Percentiles rank a stretch among this genome's conserved stretches.
These are phyloP conservation scores for Chloroceryle aenea DNA, from an alignment of 2,113 vertebrate species.

Conservation along the genomic window DNA sequence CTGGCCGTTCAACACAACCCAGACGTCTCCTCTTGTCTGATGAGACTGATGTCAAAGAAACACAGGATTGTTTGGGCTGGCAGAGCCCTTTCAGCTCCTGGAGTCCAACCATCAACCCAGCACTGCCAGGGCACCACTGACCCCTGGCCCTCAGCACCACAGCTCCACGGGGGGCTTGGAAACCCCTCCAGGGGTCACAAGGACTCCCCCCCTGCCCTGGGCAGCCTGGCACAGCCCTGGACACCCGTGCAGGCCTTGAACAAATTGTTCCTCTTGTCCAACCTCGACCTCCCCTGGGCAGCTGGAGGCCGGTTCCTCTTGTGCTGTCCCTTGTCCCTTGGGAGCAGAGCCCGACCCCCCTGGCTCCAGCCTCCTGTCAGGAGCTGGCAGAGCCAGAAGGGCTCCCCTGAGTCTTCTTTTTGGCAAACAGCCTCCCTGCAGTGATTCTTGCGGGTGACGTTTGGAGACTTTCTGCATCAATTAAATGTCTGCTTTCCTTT, in stretches of 20 bases:
- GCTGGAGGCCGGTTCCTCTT: too few species aligned
- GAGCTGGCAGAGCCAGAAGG: too few species aligned
- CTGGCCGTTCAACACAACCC: rapidly evolving
- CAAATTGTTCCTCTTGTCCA: too few species aligned
- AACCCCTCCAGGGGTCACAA: too few species aligned
- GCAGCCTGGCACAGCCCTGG: too few species aligned
- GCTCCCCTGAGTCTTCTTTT: too few species aligned
- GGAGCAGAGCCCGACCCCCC: too few species aligned
- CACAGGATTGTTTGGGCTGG: not conserved
- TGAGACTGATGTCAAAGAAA: not conserved
- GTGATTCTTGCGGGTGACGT: not conserved
- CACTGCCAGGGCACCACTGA: not conserved
- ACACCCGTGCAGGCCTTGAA: too few species aligned
- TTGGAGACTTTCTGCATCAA: not conserved
- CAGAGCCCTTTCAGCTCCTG: not conserved
- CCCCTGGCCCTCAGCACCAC: not conserved
- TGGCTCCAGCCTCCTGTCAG: too few species aligned
- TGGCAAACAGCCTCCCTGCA: not conserved
- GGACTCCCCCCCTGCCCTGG: too few species aligned
- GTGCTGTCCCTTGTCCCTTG: too few species aligned
- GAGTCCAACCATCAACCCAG: not conserved
- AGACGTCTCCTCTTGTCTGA: not conserved
- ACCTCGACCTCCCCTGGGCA: too few species aligned
- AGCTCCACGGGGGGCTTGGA: not conserved
- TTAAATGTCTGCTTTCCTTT: not conserved